phyloP scores from a whole-genome alignment of 2,113 vertebrate species.

The Lates calcarifer region DNA sequence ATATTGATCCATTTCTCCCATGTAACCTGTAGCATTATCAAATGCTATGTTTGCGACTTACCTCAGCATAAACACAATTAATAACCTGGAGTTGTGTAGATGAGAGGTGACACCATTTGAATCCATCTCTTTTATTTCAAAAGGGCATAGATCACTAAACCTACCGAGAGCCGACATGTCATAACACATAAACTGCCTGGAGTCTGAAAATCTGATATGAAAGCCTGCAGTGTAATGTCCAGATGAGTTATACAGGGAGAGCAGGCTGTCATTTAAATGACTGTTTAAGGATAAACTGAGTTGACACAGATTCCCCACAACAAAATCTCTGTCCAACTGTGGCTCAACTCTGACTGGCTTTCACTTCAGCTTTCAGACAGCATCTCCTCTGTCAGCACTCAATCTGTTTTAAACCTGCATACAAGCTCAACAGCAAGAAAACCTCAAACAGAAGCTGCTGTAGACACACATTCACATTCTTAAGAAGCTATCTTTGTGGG shows the following conservation, averaged over 20 bases:
- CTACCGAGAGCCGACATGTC: slow-evolving; percentile 4
- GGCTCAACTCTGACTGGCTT: slow-evolving; percentile 20
- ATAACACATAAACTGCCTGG: slow-evolving; percentile 23
- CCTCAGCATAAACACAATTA: slow-evolving; percentile 17
- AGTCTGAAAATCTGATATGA: neutral
- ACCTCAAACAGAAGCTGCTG: too few relatives aligned
- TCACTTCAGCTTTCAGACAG: neutral
- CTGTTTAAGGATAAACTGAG: neutral
- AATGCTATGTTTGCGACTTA: slow-evolving; percentile 2
- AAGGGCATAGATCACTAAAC: slow-evolving; percentile 24
- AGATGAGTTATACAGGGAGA: slow-evolving; percentile 46
- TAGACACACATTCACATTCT: too few relatives aligned
- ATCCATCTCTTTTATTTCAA: slow-evolving; percentile 13
- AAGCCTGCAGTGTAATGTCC: slow-evolving; percentile 28
- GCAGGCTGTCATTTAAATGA: slow-evolving; percentile 31
- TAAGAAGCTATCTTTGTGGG: too few relatives aligned
- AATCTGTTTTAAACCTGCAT: neutral
- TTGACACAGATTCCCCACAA: slow-evolving; percentile 4
- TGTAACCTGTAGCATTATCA: neutral
- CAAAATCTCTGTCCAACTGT: slow-evolving; percentile 3
- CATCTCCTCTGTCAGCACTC: neutral
- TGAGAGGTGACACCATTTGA: slow-evolving; percentile 10
- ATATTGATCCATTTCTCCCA: too few relatives aligned
- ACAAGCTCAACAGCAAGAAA: neutral
- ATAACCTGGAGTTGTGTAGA: slow-evolving; percentile 14